Conservation (phyloP, 2,113 vertebrate species). For the Tetrax tetrax region DNA sequence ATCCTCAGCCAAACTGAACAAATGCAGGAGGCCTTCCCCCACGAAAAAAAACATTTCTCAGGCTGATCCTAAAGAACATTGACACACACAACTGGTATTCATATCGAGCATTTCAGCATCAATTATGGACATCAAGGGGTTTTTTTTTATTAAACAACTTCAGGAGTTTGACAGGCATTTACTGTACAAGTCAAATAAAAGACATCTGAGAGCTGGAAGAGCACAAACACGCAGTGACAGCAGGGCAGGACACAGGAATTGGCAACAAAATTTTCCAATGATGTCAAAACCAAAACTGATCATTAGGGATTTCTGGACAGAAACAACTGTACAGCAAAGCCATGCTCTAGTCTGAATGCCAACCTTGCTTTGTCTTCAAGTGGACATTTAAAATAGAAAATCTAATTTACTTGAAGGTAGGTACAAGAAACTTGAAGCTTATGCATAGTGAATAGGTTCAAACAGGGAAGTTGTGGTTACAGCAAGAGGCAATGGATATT, state of each 20-base stretch:
- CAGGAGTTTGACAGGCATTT: constrained; percentile 45
- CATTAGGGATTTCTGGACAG: neutral
- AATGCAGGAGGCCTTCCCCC: neutral
- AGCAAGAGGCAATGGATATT: neutral
- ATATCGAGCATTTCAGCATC: constrained; percentile 24
- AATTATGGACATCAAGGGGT: constrained; percentile 54
- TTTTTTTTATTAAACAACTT: neutral
- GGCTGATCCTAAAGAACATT: neutral
- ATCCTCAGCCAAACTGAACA: neutral
- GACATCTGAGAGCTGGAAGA: neutral
- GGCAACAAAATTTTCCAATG: neutral
- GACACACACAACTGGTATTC: constrained; percentile 5
- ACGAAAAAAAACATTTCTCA: neutral
- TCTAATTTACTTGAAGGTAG: neutral
- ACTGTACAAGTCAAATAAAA: constrained; percentile 53
- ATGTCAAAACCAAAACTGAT: neutral
- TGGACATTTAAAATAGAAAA: neutral
- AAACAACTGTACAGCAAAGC: neutral
- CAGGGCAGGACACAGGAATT: neutral
- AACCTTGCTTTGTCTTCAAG: neutral
- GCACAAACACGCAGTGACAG: neutral
- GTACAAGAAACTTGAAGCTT: neutral
- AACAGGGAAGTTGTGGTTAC: neutral
- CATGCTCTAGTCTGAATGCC: neutral
- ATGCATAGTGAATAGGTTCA: neutral